Percentiles rank a stretch among this genome's conserved stretches.
These are phyloP conservation scores for Nephrocerus scutellatus DNA, from an alignment of 2,888 invertebrate species.

Conservation along the genomic window DNA sequence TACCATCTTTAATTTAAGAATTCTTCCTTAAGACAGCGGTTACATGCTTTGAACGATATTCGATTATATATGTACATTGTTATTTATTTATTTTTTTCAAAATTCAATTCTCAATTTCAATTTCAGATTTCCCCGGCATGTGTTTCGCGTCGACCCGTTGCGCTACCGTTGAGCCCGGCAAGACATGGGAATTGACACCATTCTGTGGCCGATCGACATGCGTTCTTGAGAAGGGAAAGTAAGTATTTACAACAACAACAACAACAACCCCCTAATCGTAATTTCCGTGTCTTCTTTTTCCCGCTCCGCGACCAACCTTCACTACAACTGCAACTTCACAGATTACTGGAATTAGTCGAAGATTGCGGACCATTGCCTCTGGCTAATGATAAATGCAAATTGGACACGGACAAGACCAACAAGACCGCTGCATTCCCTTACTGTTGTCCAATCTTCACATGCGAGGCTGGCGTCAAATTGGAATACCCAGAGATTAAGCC, in stretches of 20 bases:
- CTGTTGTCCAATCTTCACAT: conserved; percentile 79
- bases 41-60: too few relatives aligned
- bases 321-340: conserved; percentile 27
- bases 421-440: conserved; percentile 81
- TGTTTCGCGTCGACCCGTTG: conserved; percentile 87
- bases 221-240: conserved; percentile 67
- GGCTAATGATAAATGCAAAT: conserved; percentile 80
- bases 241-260: conserved; percentile 8
- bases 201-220: conserved; percentile 90
- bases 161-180: conserved; percentile 77
- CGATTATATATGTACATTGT: too few relatives aligned
- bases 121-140: conserved; percentile 75
- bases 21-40: too few relatives aligned
- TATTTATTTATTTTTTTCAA: too few relatives aligned
- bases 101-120: too few relatives aligned
- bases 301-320: not conserved
- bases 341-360: conserved; percentile 75
- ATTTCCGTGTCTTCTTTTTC: not conserved
- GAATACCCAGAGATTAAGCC: conserved; percentile 83
- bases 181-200: conserved; percentile 78
- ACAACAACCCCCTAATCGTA: not conserved
- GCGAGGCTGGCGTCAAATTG: conserved; percentile 75
- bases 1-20: too few relatives aligned
- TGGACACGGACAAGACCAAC: conserved; percentile 78
- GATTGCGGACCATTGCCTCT: conserved; percentile 85